A percentile compares a stretch with the other conserved stretches of the same genome.
Evolutionary conservation across 2,797 vertebrate genomes (phyloP).

Genomic region (Pangasius sanitwongsei): DNA sequence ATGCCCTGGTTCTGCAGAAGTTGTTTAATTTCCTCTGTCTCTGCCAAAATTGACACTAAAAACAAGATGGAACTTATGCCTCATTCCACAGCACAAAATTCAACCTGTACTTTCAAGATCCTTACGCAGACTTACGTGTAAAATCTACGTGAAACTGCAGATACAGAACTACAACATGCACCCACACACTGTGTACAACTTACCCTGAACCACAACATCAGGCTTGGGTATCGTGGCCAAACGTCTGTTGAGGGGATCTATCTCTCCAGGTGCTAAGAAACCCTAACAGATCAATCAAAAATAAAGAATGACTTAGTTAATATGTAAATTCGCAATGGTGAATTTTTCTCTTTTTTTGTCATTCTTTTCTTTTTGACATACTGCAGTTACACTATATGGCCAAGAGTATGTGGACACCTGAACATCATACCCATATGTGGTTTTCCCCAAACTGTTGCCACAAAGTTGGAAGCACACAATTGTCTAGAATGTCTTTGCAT

Average conservation of each 20-base stretch:
- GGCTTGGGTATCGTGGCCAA: conserved; percentile 93
- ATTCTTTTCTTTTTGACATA: not conserved
- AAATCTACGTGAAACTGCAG: not conserved
- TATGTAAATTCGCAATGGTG: not conserved
- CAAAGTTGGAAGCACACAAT: not conserved
- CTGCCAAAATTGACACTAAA: conserved; percentile 89
- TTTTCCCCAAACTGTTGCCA: not conserved
- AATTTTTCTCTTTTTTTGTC: not conserved
- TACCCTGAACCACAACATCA: conserved; percentile 96
- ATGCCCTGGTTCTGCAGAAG: conserved; percentile 83
- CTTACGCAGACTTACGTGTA: not conserved
- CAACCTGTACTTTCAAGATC: not conserved
- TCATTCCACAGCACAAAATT: not conserved
- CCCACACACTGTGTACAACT: not conserved
- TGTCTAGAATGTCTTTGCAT: not conserved
- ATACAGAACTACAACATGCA: not conserved
- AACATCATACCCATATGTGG: not conserved
- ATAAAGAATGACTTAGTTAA: not conserved
- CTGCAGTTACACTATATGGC: not conserved
- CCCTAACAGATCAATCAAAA: conserved; percentile 73
- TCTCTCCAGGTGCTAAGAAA: conserved; percentile 92
- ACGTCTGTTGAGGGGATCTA: conserved; percentile 93
- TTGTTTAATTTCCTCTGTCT: conserved; percentile 87
- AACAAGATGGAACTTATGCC: not conserved
- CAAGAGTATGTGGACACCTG: not conserved